Percentiles rank a stretch among this genome's conserved stretches.
Evolutionary conservation across 2,797 vertebrate genomes (phyloP).

Genomic region (Cacajao melanocephalus): DNA sequence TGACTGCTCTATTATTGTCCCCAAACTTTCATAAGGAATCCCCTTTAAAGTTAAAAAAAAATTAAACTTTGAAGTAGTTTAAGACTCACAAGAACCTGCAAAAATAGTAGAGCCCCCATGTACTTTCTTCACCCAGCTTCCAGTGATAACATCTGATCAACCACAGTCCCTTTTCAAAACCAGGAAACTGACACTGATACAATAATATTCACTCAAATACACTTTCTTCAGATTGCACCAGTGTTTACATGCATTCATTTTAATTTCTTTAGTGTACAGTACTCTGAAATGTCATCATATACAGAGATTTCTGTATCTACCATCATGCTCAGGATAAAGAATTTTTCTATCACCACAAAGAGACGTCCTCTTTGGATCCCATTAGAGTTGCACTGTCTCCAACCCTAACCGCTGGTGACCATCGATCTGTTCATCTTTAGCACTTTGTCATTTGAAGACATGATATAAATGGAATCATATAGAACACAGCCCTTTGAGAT

Average conservation of each 20-base stretch:
- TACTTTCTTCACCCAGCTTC: background rate
- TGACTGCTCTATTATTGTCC: background rate
- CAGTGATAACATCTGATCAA: background rate
- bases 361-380: background rate
- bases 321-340: background rate
- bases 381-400: background rate
- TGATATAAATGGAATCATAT: background rate
- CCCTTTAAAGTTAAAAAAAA: background rate
- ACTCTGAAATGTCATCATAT: background rate
- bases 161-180: background rate
- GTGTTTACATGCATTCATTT: background rate
- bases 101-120: background rate
- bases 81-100: background rate
- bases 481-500: background rate
- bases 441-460: background rate
- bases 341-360: background rate
- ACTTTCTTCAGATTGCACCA: background rate
- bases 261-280: background rate
- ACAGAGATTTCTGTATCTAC: background rate
- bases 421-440: background rate
- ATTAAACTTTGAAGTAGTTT: background rate
- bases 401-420: background rate
- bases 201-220: background rate
- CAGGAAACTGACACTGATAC: background rate
- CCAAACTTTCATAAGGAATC: background rate